phyloP scores from a whole-genome alignment of 2,113 vertebrate genomes.

The Aegotheles bennettii region DNA sequence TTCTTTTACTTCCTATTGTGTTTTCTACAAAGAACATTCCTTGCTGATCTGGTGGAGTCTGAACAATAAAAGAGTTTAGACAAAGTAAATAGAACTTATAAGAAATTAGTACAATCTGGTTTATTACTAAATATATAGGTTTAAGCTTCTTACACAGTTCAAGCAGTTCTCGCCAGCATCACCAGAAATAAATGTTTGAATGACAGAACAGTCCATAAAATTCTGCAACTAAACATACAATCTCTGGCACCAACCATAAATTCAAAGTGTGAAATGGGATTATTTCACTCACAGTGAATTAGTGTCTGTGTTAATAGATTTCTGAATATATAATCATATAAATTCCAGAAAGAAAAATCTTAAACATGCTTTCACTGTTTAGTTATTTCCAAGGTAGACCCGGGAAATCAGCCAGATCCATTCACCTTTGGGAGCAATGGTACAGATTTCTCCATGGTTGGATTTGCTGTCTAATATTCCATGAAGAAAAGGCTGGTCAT shows the following conservation, averaged over 20 bases:
- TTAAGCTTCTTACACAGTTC: background rate
- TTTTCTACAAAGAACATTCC: background rate
- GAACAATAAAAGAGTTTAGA: background rate
- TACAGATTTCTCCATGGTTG: background rate
- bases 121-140: background rate
- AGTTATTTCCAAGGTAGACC: background rate
- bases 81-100: background rate
- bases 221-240: background rate
- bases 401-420: background rate
- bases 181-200: constrained; percentile 24
- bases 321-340: constrained; percentile 54
- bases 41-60: background rate
- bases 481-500: background rate
- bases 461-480: background rate
- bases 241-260: constrained; percentile 20
- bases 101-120: background rate
- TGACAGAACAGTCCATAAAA: constrained; percentile 27
- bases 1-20: background rate
- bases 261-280: constrained; percentile 28
- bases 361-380: background rate
- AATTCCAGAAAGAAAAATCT: constrained; percentile 31
- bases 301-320: constrained; percentile 44
- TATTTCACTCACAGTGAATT: constrained; percentile 51
- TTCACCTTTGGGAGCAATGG: constrained; percentile 18
- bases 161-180: background rate